These are phyloP conservation scores for Drosophila watanabei DNA, from an alignment of 1,140 invertebrate species.

Conservation along the genomic window DNA sequence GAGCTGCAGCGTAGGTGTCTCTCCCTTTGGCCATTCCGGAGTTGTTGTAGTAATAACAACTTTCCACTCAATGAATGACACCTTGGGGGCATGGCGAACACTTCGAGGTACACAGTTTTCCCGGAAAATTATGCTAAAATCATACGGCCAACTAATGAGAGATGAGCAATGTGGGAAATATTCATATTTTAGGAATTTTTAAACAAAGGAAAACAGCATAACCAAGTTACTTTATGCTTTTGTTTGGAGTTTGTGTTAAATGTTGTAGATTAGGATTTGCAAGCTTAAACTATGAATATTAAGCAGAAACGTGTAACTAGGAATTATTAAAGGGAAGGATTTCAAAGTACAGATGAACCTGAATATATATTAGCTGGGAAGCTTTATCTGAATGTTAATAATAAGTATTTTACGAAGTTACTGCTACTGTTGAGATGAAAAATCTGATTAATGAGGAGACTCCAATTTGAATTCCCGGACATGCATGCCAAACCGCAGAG, in stretches of 20 bases:
- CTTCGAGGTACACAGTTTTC: slow-evolving; percentile 26
- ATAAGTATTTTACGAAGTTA: neutral
- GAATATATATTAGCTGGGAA: neutral
- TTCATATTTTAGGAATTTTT: neutral
- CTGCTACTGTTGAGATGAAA: neutral
- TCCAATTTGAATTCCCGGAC: slow-evolving; percentile 26
- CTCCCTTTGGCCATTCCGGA: slow-evolving; percentile 22
- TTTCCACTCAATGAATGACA: slow-evolving; percentile 53
- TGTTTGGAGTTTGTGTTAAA: neutral
- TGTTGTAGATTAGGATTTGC: too few relatives aligned
- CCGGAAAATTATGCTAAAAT: slow-evolving; percentile 27
- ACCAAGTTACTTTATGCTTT: neutral
- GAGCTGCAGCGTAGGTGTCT: slow-evolving; percentile 8
- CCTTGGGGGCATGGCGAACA: slow-evolving; percentile 44
- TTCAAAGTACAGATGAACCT: too few relatives aligned
- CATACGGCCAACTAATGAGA: slow-evolving; percentile 27
- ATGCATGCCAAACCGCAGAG: slow-evolving; percentile 18
- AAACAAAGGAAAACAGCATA: neutral
- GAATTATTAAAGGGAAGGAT: neutral
- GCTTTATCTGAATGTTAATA: too few relatives aligned
- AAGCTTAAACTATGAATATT: neutral
- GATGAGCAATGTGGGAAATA: slow-evolving; percentile 11
- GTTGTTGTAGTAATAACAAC: slow-evolving; percentile 46
- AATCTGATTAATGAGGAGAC: neutral
- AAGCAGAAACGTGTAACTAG: neutral